Percentiles rank a stretch among this genome's conserved stretches.
Evolutionary conservation across 2,888 invertebrate genomes (phyloP).

Genomic region (Synanthedon andrenaeformis): DNA sequence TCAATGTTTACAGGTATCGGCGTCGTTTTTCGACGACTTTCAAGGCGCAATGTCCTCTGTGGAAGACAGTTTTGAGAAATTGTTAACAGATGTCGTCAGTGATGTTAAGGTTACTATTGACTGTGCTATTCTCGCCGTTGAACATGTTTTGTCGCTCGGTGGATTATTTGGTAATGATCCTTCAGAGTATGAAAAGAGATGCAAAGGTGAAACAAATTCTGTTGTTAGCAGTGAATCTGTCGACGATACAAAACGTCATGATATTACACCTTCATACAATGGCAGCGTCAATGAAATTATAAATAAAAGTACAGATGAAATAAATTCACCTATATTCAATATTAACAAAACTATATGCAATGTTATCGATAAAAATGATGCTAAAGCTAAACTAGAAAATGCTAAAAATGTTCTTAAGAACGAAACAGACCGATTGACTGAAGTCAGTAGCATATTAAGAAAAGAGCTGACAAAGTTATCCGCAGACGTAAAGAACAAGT

Average conservation of each 20-base stretch:
- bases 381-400: slow-evolving; percentile 15
- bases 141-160: slow-evolving; percentile 28
- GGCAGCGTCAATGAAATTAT: background rate
- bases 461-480: slow-evolving; percentile 34
- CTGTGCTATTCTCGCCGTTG: slow-evolving; percentile 46
- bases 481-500: slow-evolving; percentile 21
- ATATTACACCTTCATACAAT: background rate
- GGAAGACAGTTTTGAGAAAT: slow-evolving; percentile 36
- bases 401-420: slow-evolving; percentile 22
- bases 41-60: slow-evolving; percentile 32
- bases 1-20: slow-evolving; percentile 24
- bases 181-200: slow-evolving; percentile 17
- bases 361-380: slow-evolving; percentile 14
- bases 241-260: background rate
- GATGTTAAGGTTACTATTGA: slow-evolving; percentile 48
- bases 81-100: slow-evolving; percentile 39
- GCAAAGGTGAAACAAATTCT: slow-evolving; percentile 7
- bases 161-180: slow-evolving; percentile 13
- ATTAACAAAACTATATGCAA: slow-evolving; percentile 17
- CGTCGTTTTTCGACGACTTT: slow-evolving; percentile 36
- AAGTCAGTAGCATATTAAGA: slow-evolving; percentile 29
- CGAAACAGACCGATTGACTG: slow-evolving; percentile 28
- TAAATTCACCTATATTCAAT: slow-evolving; percentile 15
- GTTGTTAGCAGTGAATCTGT: background rate
- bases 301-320: slow-evolving; percentile 7